Evolutionary conservation across 1,140 invertebrate species (phyloP).

Genomic region (Ephestia elutella): DNA sequence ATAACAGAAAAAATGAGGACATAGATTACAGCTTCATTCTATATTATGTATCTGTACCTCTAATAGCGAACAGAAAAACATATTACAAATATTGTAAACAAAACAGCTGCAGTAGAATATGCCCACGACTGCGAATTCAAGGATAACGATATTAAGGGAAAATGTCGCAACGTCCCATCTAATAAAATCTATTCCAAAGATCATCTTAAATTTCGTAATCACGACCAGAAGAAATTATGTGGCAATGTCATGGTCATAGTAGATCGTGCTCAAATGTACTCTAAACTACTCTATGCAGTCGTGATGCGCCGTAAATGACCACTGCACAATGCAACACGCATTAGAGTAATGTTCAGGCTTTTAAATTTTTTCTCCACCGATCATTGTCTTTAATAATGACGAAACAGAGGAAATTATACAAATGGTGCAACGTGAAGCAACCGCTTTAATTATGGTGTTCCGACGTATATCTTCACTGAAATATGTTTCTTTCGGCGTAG

Average conservation of each 20-base stretch:
- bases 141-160: not conserved
- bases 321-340: slow-evolving; percentile 39
- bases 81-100: not conserved
- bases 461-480: slow-evolving; percentile 5
- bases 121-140: not conserved
- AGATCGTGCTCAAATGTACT: slow-evolving; percentile 28
- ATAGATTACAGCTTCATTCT: no score
- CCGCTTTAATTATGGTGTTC: slow-evolving; percentile 9
- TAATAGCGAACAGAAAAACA: no score
- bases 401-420: slow-evolving; percentile 33
- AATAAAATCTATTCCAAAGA: slow-evolving; percentile 18
- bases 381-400: slow-evolving; percentile 44
- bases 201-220: slow-evolving; percentile 33
- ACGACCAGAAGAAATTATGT: slow-evolving; percentile 41
- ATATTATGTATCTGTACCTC: no score
- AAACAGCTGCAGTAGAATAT: not conserved
- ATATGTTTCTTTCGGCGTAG: not conserved
- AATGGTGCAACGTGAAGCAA: slow-evolving; percentile 10
- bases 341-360: slow-evolving; percentile 43
- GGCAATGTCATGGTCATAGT: slow-evolving; percentile 60
- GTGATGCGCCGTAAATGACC: slow-evolving; percentile 58
- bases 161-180: slow-evolving; percentile 17
- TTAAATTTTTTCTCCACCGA: slow-evolving; percentile 29
- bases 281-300: slow-evolving; percentile 24
- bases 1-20: no score